Conservation (phyloP, 2,113 vertebrate genomes). For the Natator depressus region DNA sequence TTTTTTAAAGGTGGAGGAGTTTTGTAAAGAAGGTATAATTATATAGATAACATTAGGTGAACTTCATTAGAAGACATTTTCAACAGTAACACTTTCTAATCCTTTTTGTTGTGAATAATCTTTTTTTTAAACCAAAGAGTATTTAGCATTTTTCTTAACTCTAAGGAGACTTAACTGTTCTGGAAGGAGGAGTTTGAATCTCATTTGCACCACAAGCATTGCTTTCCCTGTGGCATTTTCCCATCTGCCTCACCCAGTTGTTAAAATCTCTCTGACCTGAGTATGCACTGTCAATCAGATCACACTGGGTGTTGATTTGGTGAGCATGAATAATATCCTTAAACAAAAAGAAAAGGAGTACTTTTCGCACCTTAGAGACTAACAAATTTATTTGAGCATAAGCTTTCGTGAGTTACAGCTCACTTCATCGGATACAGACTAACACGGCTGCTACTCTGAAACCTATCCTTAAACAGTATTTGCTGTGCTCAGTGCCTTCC, state of each 20-base stretch:
- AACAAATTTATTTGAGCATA: too few species aligned
- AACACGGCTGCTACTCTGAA: too few species aligned
- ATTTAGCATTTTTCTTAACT: not conserved
- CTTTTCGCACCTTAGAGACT: too few species aligned
- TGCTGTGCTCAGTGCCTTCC: not conserved
- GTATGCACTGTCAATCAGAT: slow-evolving; percentile 30
- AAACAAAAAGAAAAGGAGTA: not conserved
- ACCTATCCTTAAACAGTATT: not conserved
- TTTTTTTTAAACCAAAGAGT: not conserved
- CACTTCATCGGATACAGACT: too few species aligned
- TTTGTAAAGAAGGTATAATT: not conserved
- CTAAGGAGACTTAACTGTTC: not conserved
- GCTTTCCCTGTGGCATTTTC: slow-evolving; percentile 56
- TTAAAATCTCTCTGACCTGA: slow-evolving; percentile 1
- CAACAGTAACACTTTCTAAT: not conserved
- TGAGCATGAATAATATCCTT: slow-evolving; percentile 26
- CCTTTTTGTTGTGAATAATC: not conserved
- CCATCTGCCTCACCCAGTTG: slow-evolving; percentile 60
- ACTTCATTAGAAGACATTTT: not conserved
- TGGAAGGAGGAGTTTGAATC: slow-evolving; percentile 26
- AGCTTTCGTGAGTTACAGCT: too few species aligned
- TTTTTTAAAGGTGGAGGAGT: slow-evolving; percentile 7
- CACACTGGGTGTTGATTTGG: not conserved
- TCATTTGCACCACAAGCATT: slow-evolving; percentile 26
- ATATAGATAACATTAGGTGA: not conserved